Percentiles rank a stretch among this genome's conserved stretches.
These are phyloP conservation scores for Desmophyllum pertusum DNA, from an alignment of 92 coral and sea anemone species.

Conservation along the genomic window DNA sequence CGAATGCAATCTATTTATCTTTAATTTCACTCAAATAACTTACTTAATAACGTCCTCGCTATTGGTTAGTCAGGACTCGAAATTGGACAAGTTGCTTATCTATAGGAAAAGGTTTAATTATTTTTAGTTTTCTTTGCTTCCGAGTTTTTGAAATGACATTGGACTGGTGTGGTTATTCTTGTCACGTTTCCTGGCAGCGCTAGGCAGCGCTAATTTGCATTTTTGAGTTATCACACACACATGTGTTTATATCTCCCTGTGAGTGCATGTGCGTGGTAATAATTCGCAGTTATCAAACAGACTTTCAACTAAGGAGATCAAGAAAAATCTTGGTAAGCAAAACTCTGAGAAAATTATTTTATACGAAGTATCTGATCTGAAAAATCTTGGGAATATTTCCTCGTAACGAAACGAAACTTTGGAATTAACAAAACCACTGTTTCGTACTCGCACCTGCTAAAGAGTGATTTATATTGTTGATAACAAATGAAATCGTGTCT, in stretches of 20 bases:
- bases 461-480: not conserved
- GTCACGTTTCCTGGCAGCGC: too few species aligned
- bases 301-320: not conserved
- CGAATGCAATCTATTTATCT: not conserved
- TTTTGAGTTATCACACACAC: not conserved
- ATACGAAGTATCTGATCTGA: not conserved
- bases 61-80: conserved; percentile 1
- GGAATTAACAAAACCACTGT: not conserved
- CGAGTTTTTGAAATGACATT: not conserved
- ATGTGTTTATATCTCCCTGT: not conserved
- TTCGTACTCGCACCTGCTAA: not conserved
- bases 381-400: not conserved
- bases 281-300: not conserved
- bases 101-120: not conserved
- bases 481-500: not conserved
- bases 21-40: not conserved
- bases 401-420: not conserved
- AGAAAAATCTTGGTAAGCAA: conserved; percentile 21
- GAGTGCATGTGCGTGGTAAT: not conserved
- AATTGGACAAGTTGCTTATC: not conserved
- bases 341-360: not conserved
- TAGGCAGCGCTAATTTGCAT: conserved; percentile 6
- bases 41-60: not conserved
- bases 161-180: not conserved
- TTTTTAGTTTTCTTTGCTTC: not conserved